phyloP scores from a whole-genome alignment of 2,113 vertebrate species.

The Rhinopomastus cyanomelas region DNA sequence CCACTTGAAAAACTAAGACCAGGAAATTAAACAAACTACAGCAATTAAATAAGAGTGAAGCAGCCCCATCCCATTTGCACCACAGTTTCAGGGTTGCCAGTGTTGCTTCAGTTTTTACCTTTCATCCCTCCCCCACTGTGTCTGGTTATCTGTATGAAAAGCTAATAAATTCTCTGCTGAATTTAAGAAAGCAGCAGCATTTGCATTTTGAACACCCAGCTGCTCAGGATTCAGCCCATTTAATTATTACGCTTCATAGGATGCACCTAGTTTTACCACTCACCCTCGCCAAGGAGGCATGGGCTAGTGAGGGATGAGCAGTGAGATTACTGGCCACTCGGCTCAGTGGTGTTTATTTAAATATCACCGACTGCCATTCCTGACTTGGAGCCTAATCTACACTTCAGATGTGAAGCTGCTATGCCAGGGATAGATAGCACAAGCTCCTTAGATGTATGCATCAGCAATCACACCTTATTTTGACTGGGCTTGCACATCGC shows the following conservation, averaged over 20 bases:
- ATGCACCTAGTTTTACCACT: neutral
- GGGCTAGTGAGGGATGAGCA: neutral
- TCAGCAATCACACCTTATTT: neutral
- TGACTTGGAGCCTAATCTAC: neutral
- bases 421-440: neutral
- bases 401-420: neutral
- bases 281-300: neutral
- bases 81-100: neutral
- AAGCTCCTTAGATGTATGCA: neutral
- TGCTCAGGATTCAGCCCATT: neutral
- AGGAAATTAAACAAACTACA: neutral
- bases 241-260: conserved; percentile 1
- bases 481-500: neutral
- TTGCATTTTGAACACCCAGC: conserved; percentile 28
- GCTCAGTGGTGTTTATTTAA: neutral
- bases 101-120: neutral
- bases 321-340: fast-evolving
- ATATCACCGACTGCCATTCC: neutral
- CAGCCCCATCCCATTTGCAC: neutral
- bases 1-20: neutral
- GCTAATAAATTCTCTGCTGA: conserved; percentile 20
- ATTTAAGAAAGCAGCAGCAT: neutral
- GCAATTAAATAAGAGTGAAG: neutral
- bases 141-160: conserved; percentile 13
- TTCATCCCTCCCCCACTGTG: neutral